Evolutionary conservation across 2,888 invertebrate genomes (phyloP).

Genomic region (Stomorhina lunata): DNA sequence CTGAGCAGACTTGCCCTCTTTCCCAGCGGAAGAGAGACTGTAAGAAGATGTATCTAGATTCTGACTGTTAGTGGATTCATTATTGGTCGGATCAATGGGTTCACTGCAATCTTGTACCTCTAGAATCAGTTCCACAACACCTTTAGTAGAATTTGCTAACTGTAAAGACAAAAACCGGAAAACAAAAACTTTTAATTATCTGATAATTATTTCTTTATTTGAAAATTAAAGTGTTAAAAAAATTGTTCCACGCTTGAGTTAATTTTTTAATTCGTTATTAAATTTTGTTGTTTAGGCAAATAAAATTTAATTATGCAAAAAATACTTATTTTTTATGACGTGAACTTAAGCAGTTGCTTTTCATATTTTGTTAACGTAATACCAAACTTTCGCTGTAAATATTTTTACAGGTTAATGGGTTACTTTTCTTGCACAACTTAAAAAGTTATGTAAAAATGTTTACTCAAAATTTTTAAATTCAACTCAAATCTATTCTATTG

Average conservation of each 20-base stretch:
- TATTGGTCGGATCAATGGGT: slow-evolving; percentile 45
- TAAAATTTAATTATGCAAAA: too few species aligned
- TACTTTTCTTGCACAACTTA: too few species aligned
- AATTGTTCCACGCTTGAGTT: not conserved
- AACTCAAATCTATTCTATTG: too few species aligned
- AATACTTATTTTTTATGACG: too few species aligned
- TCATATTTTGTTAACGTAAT: too few species aligned
- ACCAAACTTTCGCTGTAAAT: too few species aligned
- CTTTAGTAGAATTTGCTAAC: slow-evolving; percentile 76
- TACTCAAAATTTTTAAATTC: too few species aligned
- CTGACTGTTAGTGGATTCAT: not conserved
- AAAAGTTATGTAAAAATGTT: too few species aligned
- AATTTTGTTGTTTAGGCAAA: too few species aligned
- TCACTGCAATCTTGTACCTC: slow-evolving; percentile 75
- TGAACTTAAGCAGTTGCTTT: too few species aligned
- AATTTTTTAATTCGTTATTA: slow-evolving; percentile 15
- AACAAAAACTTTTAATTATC: not conserved
- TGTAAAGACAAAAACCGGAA: slow-evolving; percentile 57
- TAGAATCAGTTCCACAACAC: slow-evolving; percentile 77
- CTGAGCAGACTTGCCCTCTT: slow-evolving; percentile 34
- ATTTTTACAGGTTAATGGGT: too few species aligned
- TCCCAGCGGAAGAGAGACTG: slow-evolving; percentile 30
- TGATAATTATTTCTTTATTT: not conserved
- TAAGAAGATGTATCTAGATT: slow-evolving; percentile 25
- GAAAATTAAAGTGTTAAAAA: not conserved